Evolutionary conservation across 1,140 invertebrate species (phyloP).

Genomic region (Drosophila arizonae): DNA sequence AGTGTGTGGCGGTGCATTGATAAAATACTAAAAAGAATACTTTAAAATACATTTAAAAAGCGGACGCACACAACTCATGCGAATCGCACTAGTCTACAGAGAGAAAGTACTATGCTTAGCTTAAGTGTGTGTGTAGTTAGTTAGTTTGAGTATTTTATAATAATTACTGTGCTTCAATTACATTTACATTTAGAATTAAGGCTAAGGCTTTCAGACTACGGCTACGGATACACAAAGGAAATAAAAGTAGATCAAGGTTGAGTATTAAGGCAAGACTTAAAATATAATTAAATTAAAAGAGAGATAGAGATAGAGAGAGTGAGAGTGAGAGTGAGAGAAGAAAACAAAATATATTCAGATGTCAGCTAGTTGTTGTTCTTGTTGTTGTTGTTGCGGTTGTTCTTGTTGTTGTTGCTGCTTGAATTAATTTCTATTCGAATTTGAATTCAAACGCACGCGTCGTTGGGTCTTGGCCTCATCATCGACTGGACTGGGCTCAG

Average conservation of each 20-base stretch:
- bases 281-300: constrained; percentile 24
- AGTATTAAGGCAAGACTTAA: constrained; percentile 15
- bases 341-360: constrained; percentile 4
- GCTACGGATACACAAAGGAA: constrained; percentile 4
- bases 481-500: constrained; percentile 32
- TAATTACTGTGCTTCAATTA: constrained; percentile 70
- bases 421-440: neutral
- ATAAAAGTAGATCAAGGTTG: constrained; percentile 28
- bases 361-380: constrained; percentile 13
- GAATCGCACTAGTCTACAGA: constrained; percentile 14
- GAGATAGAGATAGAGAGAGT: too few species aligned
- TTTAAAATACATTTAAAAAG: constrained; percentile 66
- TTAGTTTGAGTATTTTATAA: constrained; percentile 69
- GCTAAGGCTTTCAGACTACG: constrained; percentile 19
- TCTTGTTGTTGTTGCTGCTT: constrained; percentile 1
- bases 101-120: constrained; percentile 4
- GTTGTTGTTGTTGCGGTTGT: constrained; percentile 7
- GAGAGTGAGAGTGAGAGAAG: neutral
- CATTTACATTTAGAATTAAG: constrained; percentile 10
- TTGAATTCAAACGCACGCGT: constrained; percentile 53
- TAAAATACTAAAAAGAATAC: constrained; percentile 64
- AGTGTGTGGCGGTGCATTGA: constrained; percentile 49
- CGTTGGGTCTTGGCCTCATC: constrained; percentile 57
- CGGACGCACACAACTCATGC: constrained; percentile 39
- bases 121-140: constrained; percentile 18